Evolutionary conservation across 2,113 vertebrate species (phyloP), one percentile per base, ranked within the genome.

Genomic region (Lota lota): DNA sequence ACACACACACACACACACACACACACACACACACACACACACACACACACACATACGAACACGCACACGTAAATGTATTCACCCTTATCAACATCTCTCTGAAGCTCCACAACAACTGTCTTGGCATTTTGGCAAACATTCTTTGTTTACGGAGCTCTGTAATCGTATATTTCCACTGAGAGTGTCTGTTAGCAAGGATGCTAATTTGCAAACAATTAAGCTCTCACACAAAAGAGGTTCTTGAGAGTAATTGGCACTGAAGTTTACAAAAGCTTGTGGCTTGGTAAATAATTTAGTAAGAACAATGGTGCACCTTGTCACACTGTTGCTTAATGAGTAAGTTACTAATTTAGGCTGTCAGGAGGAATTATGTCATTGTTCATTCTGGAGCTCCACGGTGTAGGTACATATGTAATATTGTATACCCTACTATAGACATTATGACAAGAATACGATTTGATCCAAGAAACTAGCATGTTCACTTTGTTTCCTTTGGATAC

Each of bases 111-210:
- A 47, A 74, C 73, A 77, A 85, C 69, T 81, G 79, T 75, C 68
- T 58, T 81, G 78, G 72, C 77, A 74, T 82, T 85, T 79, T 88
- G 75, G 81, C 79, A 84, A 86, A 86, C 79, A 79, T 80, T 68
- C 79, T 75, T 73, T 82, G 83, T 86, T 85, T 78, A 77, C 79
- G 50, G 71, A 85, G 75, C 75, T 79, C 74, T 84, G 83, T 85
- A 85, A 88, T 85, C 68, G 69, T 81, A 81, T 82, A 87, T 88
- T 88, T 86, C 83, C 84, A 87, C 85, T 53, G 87, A 88, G 84
- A 79, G 79, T 75, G 77, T 81, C 75, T 83, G 75, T 86, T 85
- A 83, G 83, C 78, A 70, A 83, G 75, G 77, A 81, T 28, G 60
- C 75, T 83, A 84, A 88, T 87, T 90, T 83, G 83, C 69, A 68